phyloP scores from a whole-genome alignment of 2,797 vertebrate genomes.

The Pagetopsis macropterus region DNA sequence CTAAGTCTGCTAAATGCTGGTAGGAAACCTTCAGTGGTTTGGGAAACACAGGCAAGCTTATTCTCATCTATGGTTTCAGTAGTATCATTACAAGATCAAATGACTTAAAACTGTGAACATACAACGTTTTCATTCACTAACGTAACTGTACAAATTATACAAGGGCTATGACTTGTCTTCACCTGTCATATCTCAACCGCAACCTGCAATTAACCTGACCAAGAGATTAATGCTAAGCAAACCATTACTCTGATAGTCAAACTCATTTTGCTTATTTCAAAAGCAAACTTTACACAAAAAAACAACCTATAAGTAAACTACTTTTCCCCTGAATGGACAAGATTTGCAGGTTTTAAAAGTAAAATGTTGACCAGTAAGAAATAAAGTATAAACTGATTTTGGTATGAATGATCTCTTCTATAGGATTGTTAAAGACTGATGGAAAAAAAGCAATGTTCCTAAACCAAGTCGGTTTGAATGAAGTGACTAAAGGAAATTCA shows the following conservation, averaged over 20 bases:
- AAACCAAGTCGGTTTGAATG: slow-evolving; percentile 42
- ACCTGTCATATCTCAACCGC: slow-evolving; percentile 64
- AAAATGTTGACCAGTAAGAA: slow-evolving; percentile 41
- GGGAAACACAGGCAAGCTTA: slow-evolving; percentile 82
- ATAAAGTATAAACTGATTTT: slow-evolving; percentile 41
- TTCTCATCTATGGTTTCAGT: slow-evolving; percentile 82
- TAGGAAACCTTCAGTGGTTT: slow-evolving; percentile 82
- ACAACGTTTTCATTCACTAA: slow-evolving; percentile 82
- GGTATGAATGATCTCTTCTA: slow-evolving; percentile 44
- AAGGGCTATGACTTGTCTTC: slow-evolving; percentile 74
- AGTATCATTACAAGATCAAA: slow-evolving; percentile 79
- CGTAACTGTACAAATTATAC: slow-evolving; percentile 84
- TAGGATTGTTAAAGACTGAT: slow-evolving; percentile 37
- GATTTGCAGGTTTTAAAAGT: slow-evolving; percentile 23
- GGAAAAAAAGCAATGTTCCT: slow-evolving; percentile 53
- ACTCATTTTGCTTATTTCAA: slow-evolving; percentile 38
- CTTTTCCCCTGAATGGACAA: slow-evolving; percentile 29
- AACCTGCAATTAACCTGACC: slow-evolving; percentile 62
- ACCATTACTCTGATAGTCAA: slow-evolving; percentile 26
- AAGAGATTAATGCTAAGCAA: slow-evolving; percentile 38
- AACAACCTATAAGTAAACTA: slow-evolving; percentile 13
- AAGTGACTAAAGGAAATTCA: slow-evolving; percentile 52
- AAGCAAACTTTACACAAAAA: slow-evolving; percentile 39
- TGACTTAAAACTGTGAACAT: slow-evolving; percentile 80
- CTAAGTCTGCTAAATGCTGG: slow-evolving; percentile 86